Evolutionary conservation across 1,140 invertebrate species (phyloP).

Genomic region (Alviniconcha marisindica): DNA sequence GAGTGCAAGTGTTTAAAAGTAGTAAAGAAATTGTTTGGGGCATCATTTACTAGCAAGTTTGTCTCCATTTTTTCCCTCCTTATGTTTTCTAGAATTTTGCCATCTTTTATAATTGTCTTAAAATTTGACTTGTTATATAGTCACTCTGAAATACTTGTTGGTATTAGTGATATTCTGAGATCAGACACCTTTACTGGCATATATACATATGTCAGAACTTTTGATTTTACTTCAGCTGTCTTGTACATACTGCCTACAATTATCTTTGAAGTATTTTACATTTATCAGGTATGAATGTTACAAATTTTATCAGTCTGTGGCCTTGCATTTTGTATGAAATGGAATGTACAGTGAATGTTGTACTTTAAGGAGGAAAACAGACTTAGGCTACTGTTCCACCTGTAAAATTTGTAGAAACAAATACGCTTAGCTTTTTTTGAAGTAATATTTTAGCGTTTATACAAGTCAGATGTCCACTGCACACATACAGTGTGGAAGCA

Average conservation of each 20-base stretch:
- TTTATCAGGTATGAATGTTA: not conserved
- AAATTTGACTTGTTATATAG: too few species aligned
- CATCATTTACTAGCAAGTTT: too few species aligned
- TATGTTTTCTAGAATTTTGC: too few species aligned
- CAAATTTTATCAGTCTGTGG: not conserved
- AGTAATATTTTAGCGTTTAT: slow-evolving; percentile 8
- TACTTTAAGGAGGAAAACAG: not conserved
- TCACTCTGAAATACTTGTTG: too few species aligned
- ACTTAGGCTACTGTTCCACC: not conserved
- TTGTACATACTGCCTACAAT: slow-evolving; percentile 10
- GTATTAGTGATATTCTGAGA: too few species aligned
- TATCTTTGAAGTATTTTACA: not conserved
- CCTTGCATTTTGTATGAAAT: not conserved
- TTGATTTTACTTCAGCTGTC: too few species aligned
- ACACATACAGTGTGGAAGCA: not conserved
- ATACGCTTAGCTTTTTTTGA: not conserved
- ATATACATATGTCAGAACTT: too few species aligned
- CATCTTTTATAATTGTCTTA: too few species aligned
- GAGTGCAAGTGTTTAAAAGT: too few species aligned
- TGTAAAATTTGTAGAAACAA: not conserved
- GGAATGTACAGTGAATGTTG: not conserved
- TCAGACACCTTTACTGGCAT: too few species aligned
- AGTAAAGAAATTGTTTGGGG: too few species aligned
- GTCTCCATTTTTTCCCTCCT: too few species aligned
- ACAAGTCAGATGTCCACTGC: slow-evolving; percentile 15